phyloP scores from a whole-genome alignment of 2,888 invertebrate species.

The Eupithecia tripunctaria region DNA sequence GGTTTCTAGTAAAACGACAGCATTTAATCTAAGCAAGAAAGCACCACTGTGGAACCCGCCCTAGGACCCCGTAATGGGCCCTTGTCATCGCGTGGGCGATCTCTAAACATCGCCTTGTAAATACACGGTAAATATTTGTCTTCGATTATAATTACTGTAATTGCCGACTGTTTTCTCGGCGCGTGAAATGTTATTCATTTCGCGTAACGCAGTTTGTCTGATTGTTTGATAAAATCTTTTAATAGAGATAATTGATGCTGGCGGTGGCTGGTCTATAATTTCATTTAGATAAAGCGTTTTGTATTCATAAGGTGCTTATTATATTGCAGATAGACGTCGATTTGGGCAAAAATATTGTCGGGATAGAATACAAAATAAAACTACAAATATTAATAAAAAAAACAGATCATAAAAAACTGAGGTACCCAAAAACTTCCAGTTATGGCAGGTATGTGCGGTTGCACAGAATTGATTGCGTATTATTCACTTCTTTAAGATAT shows the following conservation, averaged over 20 bases:
- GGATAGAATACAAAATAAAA: not conserved
- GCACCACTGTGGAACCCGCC: constrained; percentile 57
- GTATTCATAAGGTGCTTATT: constrained; percentile 3
- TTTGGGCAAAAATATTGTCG: not conserved
- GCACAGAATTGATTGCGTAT: too few relatives aligned
- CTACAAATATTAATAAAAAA: not conserved
- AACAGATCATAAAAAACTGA: not conserved
- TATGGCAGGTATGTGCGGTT: too few relatives aligned
- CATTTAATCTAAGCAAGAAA: constrained; percentile 7
- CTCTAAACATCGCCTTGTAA: constrained; percentile 73
- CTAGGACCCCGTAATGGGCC: constrained; percentile 67
- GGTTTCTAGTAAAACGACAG: not conserved
- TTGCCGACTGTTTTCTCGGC: constrained; percentile 47
- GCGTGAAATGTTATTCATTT: constrained; percentile 33
- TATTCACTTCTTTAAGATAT: too few relatives aligned
- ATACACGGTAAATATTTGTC: constrained; percentile 79
- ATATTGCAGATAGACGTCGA: constrained; percentile 1
- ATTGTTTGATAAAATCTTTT: constrained; percentile 33
- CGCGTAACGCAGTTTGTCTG: constrained; percentile 31
- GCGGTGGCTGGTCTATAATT: constrained; percentile 20
- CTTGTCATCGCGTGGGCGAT: constrained; percentile 77
- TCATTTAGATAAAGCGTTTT: constrained; percentile 6
- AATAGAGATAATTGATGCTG: constrained; percentile 20
- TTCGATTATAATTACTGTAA: constrained; percentile 74
- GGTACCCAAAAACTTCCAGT: too few relatives aligned